A percentile compares a stretch with the other conserved stretches of the same genome.
Conservation (phyloP, 2,113 vertebrate genomes). For the Brienomyrus brachyistius region DNA sequence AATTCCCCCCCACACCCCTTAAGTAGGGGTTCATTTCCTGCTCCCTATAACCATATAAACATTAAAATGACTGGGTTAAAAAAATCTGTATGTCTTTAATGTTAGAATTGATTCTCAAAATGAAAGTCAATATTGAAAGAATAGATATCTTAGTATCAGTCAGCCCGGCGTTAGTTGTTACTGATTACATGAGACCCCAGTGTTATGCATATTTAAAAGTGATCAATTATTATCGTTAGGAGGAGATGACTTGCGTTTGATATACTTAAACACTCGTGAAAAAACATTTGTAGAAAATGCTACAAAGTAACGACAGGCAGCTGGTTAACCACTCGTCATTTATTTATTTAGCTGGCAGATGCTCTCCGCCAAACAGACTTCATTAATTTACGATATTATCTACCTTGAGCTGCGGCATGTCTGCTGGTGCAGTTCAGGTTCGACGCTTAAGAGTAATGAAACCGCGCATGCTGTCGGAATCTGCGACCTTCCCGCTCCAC, state of each 20-base stretch:
- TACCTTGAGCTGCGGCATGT: background rate
- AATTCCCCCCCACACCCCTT: background rate
- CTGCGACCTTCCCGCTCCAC: background rate
- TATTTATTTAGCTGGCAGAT: constrained; percentile 4
- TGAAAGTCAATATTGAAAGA: background rate
- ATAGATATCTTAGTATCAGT: background rate
- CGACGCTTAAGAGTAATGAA: background rate
- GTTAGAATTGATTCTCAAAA: background rate
- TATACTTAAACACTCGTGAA: background rate
- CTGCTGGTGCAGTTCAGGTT: background rate
- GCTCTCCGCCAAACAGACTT: background rate
- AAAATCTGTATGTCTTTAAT: background rate
- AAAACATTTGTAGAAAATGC: background rate
- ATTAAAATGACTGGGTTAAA: background rate
- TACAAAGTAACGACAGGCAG: background rate
- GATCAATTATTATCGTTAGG: background rate
- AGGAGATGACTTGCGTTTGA: background rate
- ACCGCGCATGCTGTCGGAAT: background rate
- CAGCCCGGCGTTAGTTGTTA: background rate
- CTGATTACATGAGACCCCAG: background rate
- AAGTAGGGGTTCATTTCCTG: background rate
- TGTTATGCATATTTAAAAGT: background rate
- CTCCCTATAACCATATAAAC: background rate
- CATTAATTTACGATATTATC: background rate
- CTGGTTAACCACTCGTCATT: background rate